phyloP scores from a whole-genome alignment of 2,888 invertebrate genomes.

The Melipona bicolor region DNA sequence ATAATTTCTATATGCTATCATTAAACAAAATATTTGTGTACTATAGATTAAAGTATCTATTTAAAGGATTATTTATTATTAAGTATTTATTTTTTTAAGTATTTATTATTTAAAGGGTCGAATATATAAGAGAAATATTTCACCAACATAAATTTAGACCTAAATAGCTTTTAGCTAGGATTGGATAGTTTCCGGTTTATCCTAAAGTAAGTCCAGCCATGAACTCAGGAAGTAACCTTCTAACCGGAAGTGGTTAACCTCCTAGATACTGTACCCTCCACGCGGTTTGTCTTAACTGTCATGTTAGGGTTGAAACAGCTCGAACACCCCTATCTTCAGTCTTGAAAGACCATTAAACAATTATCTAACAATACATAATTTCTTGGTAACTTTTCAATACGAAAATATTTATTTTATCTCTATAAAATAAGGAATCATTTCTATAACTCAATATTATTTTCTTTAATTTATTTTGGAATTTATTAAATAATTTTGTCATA shows the following conservation, averaged over 20 bases:
- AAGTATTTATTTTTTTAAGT: background rate
- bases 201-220: slow-evolving; percentile 36
- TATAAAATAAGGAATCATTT: too few relatives aligned
- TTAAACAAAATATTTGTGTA: too few relatives aligned
- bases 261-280: slow-evolving; percentile 47
- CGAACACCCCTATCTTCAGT: slow-evolving; percentile 39
- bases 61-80: too few relatives aligned
- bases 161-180: slow-evolving; percentile 31
- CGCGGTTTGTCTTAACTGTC: slow-evolving; percentile 54
- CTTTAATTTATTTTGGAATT: too few relatives aligned
- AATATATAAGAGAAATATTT: slow-evolving; percentile 10
- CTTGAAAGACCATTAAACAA: slow-evolving; percentile 27
- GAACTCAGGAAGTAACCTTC: slow-evolving; percentile 50
- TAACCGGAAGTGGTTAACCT: slow-evolving; percentile 57
- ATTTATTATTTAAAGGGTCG: background rate
- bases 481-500: too few relatives aligned
- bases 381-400: background rate
- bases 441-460: too few relatives aligned
- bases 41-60: background rate
- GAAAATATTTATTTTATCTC: too few relatives aligned
- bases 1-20: too few relatives aligned
- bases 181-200: slow-evolving; percentile 46
- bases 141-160: slow-evolving; percentile 33
- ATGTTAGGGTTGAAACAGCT: slow-evolving; percentile 40
- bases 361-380: slow-evolving; percentile 31